phyloP scores from a whole-genome alignment of 1,140 invertebrate species.

The Magallana angulata region DNA sequence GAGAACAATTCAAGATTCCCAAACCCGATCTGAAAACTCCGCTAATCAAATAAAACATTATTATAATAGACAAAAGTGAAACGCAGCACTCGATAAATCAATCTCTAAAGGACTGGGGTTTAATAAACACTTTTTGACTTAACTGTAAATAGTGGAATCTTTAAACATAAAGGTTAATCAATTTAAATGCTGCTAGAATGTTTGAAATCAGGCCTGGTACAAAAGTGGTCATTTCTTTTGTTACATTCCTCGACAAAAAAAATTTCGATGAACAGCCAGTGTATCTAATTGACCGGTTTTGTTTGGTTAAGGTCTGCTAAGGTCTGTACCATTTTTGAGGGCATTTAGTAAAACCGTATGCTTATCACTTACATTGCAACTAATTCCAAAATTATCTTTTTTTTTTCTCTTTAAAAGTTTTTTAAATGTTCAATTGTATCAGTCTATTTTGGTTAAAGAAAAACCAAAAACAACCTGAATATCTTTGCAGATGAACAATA shows the following conservation, averaged over 20 bases:
- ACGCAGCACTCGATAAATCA: slow-evolving; percentile 10
- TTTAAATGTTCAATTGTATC: no score
- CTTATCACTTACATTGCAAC: no score
- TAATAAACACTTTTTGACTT: slow-evolving; percentile 38
- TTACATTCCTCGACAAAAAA: background rate
- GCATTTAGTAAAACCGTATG: no score
- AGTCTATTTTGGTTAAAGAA: no score
- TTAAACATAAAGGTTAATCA: slow-evolving; percentile 9
- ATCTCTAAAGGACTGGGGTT: background rate
- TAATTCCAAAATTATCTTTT: no score
- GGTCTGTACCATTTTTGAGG: no score
- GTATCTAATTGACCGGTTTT: no score
- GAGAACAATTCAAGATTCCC: slow-evolving; percentile 35
- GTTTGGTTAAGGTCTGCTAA: no score
- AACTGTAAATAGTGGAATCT: slow-evolving; percentile 19
- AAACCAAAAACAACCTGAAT: no score
- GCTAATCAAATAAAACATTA: slow-evolving; percentile 23
- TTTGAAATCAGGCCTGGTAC: slow-evolving; percentile 29
- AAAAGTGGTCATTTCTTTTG: background rate
- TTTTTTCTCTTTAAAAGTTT: no score
- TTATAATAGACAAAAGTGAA: slow-evolving; percentile 37
- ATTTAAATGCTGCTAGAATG: background rate
- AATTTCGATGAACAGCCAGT: background rate
- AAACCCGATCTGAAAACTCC: slow-evolving; percentile 13
- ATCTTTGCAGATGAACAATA: no score